Conservation (phyloP, 2,888 invertebrate species). For the Epinotia brunnichana region DNA sequence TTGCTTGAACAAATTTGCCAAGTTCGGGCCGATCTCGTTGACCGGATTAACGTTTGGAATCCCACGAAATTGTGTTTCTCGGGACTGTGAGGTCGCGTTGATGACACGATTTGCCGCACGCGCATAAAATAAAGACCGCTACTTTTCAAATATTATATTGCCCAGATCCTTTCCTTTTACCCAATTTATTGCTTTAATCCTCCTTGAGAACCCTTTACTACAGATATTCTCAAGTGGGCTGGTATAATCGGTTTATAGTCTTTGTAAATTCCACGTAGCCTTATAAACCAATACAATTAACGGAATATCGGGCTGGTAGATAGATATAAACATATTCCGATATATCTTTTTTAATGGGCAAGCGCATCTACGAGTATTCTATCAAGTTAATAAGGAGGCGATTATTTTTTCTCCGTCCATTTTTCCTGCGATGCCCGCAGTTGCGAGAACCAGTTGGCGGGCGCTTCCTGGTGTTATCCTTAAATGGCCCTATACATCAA, state of each 20-base stretch:
- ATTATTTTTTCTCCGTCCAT: constrained; percentile 64
- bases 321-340: constrained; percentile 19
- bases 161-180: constrained; percentile 59
- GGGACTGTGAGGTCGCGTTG: constrained; percentile 52
- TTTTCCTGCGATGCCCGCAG: constrained; percentile 55
- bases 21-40: constrained; percentile 32
- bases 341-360: constrained; percentile 37
- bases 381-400: constrained; percentile 61
- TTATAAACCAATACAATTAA: constrained; percentile 18
- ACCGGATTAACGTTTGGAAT: constrained; percentile 35
- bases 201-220: constrained; percentile 60
- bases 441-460: constrained; percentile 61
- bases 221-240: constrained; percentile 53
- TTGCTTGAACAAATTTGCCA: constrained; percentile 32
- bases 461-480: constrained; percentile 73
- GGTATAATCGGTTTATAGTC: constrained; percentile 55
- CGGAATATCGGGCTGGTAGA: constrained; percentile 7
- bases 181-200: constrained; percentile 62
- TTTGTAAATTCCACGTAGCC: constrained; percentile 49
- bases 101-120: constrained; percentile 63
- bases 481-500: constrained; percentile 67
- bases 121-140: constrained; percentile 67
- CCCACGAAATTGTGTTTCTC: constrained; percentile 47
- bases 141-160: constrained; percentile 63
- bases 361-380: constrained; percentile 30